Evolutionary conservation across 2,113 vertebrate species (phyloP).

Genomic region (Chelonoidis abingdonii): DNA sequence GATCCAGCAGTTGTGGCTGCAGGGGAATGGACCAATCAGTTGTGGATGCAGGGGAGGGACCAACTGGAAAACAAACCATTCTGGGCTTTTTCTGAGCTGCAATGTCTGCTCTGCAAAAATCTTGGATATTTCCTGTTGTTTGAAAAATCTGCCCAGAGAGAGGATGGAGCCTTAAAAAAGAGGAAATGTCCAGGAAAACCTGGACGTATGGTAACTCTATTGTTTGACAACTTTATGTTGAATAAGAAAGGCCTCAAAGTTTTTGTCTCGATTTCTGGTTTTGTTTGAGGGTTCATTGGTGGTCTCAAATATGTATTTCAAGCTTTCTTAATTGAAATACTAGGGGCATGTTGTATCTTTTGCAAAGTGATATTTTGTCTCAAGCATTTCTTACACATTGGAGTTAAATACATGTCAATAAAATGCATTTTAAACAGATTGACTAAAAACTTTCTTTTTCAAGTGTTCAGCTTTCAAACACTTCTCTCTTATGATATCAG

Average conservation of each 20-base stretch:
- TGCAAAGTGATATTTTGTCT: background rate
- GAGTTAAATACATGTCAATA: background rate
- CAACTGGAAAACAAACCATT: background rate
- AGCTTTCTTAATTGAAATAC: background rate
- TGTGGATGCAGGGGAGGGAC: background rate
- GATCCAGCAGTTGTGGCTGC: background rate
- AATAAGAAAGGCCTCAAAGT: background rate
- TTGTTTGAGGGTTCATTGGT: background rate
- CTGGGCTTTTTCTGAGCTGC: background rate
- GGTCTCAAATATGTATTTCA: background rate
- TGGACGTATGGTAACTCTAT: background rate
- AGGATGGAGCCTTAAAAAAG: background rate
- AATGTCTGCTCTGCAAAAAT: background rate
- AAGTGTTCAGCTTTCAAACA: background rate
- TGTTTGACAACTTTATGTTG: background rate
- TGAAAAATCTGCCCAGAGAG: background rate
- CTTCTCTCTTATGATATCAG: background rate
- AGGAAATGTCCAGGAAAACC: background rate
- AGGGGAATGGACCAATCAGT: background rate
- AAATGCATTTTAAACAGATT: background rate
- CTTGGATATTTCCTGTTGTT: background rate
- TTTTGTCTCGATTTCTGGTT: background rate
- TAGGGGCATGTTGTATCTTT: background rate
- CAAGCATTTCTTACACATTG: background rate
- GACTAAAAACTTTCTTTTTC: background rate